Evolutionary conservation across 2,113 vertebrate genomes (phyloP).

Genomic region (Mugil cephalus): DNA sequence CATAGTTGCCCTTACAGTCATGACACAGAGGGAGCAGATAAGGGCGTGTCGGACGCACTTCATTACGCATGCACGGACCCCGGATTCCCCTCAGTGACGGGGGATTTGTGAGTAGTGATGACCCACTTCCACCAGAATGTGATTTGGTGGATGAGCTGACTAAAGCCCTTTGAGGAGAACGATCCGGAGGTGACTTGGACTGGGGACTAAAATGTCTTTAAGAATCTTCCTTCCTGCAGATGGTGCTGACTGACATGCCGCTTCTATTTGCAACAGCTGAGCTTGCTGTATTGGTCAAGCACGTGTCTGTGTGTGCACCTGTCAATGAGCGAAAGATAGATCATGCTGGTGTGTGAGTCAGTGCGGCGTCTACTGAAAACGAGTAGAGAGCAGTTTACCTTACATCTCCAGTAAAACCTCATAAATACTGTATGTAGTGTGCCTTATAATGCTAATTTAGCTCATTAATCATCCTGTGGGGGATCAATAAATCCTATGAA

Average conservation of each 20-base stretch:
- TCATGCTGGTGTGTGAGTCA: conserved; percentile 23
- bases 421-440: conserved; percentile 31
- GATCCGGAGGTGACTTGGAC: conserved; percentile 30
- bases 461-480: conserved; percentile 23
- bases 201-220: conserved; percentile 46
- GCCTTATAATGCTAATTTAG: conserved; percentile 26
- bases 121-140: conserved; percentile 41
- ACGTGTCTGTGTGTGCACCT: conserved; percentile 38
- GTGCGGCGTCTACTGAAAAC: conserved; percentile 36
- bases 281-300: conserved; percentile 4
- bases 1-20: conserved; percentile 52
- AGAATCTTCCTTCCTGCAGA: conserved; percentile 21
- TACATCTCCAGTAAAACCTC: conserved; percentile 43
- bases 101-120: conserved; percentile 51
- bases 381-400: conserved; percentile 27
- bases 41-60: conserved; percentile 44
- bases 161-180: conserved; percentile 14
- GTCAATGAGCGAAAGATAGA: conserved; percentile 32
- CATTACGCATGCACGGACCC: conserved; percentile 43
- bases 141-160: conserved; percentile 14
- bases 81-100: conserved; percentile 40
- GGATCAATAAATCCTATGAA: conserved; percentile 2
- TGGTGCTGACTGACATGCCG: conserved; percentile 33
- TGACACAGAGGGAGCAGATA: conserved; percentile 40
- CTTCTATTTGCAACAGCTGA: conserved; percentile 63